Conservation (phyloP, 2,888 invertebrate genomes). For the Ctenicera cuprea region DNA sequence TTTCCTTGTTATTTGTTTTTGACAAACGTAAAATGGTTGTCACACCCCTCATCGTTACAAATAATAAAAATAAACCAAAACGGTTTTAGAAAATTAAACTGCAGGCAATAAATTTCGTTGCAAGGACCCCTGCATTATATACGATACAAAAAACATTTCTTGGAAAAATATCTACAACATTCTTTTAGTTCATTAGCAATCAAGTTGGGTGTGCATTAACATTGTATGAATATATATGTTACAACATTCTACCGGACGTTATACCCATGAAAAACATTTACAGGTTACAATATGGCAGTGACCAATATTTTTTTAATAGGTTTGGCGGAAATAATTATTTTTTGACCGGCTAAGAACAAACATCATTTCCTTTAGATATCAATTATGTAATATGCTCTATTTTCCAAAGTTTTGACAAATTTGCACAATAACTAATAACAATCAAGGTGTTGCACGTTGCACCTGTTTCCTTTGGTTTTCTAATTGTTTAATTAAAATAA, state of each 20-base stretch:
- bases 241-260: conserved; percentile 22
- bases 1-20: no score
- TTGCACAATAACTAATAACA: no score
- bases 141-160: conserved; percentile 3
- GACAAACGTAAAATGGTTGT: no score
- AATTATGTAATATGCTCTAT: neutral
- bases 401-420: no score
- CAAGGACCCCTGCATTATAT: no score
- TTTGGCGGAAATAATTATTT: conserved; percentile 6
- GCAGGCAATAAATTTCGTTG: neutral
- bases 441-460: no score
- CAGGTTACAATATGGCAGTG: conserved; percentile 24
- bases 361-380: neutral
- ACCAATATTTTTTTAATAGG: conserved; percentile 19
- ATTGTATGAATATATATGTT: conserved; percentile 5
- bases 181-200: neutral
- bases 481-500: no score
- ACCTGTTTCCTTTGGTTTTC: no score
- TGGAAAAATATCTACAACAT: conserved; percentile 8
- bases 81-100: neutral
- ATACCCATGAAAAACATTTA: conserved; percentile 12
- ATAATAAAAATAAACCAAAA: no score
- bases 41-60: no score
- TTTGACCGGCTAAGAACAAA: no score
- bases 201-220: conserved; percentile 2